These are phyloP conservation scores for Sphenodon punctatus DNA, from an alignment of 2,797 vertebrate species.

Conservation along the genomic window DNA sequence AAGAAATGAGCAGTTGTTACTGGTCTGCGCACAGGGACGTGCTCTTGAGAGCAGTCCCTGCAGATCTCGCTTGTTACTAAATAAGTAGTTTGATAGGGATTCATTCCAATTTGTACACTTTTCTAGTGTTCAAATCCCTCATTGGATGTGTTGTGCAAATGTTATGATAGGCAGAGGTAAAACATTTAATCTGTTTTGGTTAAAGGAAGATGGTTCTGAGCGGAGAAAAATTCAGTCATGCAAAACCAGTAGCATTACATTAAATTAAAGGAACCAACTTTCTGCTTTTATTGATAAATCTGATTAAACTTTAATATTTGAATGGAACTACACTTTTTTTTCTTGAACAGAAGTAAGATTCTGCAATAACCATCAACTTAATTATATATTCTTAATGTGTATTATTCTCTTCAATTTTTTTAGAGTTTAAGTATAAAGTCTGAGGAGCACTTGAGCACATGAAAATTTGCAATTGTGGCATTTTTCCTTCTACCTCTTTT, in stretches of 20 bases:
- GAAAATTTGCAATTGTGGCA: neutral
- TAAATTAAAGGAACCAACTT: neutral
- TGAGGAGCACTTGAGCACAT: neutral
- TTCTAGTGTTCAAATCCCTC: neutral
- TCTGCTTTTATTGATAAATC: too few species aligned
- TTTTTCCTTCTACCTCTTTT: slow-evolving; percentile 12
- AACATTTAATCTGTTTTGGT: neutral
- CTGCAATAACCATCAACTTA: neutral
- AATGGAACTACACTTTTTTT: too few species aligned
- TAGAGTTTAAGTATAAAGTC: neutral
- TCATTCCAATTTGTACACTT: neutral
- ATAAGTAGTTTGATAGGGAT: neutral
- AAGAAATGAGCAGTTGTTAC: neutral
- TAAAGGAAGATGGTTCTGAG: neutral
- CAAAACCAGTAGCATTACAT: neutral
- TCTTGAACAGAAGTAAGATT: neutral
- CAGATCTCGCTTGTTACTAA: neutral
- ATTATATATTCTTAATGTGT: neutral
- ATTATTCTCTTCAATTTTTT: neutral
- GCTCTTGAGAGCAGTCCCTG: neutral
- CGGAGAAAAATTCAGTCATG: neutral
- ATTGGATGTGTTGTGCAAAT: neutral
- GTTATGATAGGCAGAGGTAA: neutral
- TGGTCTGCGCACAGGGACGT: neutral
- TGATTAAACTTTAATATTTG: too few species aligned